A percentile compares a stretch with the other conserved stretches of the same genome.
phyloP scores from a whole-genome alignment of 1,140 invertebrate species.

The Drosophila cardini region DNA sequence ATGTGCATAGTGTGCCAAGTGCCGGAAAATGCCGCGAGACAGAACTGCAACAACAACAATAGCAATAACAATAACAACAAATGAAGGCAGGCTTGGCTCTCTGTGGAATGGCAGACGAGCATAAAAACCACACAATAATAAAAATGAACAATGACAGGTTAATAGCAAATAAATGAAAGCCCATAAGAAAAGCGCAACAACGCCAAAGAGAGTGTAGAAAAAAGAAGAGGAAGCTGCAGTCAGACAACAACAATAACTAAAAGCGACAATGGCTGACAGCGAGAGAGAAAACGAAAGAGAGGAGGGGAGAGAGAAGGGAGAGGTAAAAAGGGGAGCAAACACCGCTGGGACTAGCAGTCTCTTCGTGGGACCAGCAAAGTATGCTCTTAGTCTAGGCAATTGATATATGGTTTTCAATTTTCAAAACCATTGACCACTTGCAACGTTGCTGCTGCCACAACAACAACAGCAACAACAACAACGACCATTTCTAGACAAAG shows the following conservation, averaged over 20 bases:
- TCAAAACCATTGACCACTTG: conserved; percentile 79
- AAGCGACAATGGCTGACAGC: conserved; percentile 36
- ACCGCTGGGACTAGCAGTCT: neutral
- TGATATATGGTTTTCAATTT: conserved; percentile 85
- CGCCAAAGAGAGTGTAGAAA: conserved; percentile 9
- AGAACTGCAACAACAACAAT: conserved; percentile 62
- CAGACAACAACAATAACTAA: conserved; percentile 38
- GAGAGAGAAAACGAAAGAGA: neutral
- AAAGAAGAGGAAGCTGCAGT: conserved; percentile 19
- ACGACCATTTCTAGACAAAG: neutral
- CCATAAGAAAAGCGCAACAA: conserved; percentile 74
- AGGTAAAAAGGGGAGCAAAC: neutral
- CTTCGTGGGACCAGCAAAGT: conserved; percentile 1
- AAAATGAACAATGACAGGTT: conserved; percentile 85
- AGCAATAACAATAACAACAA: conserved; percentile 19
- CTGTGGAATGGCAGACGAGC: conserved; percentile 46
- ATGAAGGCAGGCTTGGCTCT: neutral
- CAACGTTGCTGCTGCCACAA: conserved; percentile 14
- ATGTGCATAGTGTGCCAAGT: conserved; percentile 62
- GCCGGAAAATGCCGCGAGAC: conserved; percentile 78
- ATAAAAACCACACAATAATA: conserved; percentile 81
- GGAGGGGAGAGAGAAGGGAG: conserved; percentile 3
- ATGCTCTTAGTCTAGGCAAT: conserved; percentile 69
- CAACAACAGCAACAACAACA: conserved; percentile 8
- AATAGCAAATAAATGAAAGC: conserved; percentile 85